Percentiles rank a stretch among this genome's conserved stretches.
Conservation (phyloP, 2,797 vertebrate species). For the Peromyscus melanophrys region DNA sequence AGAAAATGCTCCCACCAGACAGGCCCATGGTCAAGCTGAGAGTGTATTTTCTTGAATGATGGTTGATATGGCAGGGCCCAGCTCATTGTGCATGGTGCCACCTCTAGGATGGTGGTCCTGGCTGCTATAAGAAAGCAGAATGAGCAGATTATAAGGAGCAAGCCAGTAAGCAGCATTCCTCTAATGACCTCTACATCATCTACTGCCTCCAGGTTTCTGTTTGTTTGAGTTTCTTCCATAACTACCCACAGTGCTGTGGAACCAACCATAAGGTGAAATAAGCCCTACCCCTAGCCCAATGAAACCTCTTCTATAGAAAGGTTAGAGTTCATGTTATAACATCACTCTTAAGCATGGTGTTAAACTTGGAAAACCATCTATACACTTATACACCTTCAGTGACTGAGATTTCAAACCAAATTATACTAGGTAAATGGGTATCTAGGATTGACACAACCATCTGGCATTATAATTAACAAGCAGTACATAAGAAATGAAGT, state of each 20-base stretch:
- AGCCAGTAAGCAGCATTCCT: not conserved
- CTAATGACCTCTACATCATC: not conserved
- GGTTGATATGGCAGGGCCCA: not conserved
- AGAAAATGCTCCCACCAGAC: not conserved
- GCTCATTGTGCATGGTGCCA: not conserved
- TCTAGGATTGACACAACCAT: conserved; percentile 20
- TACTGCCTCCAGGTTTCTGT: not conserved
- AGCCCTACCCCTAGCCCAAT: not conserved
- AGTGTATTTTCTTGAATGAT: not conserved
- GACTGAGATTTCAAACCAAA: conserved; percentile 53
- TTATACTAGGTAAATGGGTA: not conserved
- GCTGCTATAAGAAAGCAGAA: not conserved
- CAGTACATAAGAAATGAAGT: not conserved
- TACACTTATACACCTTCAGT: not conserved
- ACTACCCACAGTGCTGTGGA: not conserved
- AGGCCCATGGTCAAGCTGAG: not conserved
- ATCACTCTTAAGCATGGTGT: not conserved
- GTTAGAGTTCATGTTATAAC: not conserved
- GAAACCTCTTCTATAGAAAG: not conserved
- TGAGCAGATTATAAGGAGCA: not conserved
- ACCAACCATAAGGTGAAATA: not conserved
- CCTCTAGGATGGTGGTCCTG: not conserved
- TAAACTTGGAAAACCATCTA: conserved; percentile 13
- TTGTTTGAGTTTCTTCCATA: not conserved
- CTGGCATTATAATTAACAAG: not conserved